phyloP scores from a whole-genome alignment of 92 coral and sea anemone genomes.

The Nematostella vectensis region DNA sequence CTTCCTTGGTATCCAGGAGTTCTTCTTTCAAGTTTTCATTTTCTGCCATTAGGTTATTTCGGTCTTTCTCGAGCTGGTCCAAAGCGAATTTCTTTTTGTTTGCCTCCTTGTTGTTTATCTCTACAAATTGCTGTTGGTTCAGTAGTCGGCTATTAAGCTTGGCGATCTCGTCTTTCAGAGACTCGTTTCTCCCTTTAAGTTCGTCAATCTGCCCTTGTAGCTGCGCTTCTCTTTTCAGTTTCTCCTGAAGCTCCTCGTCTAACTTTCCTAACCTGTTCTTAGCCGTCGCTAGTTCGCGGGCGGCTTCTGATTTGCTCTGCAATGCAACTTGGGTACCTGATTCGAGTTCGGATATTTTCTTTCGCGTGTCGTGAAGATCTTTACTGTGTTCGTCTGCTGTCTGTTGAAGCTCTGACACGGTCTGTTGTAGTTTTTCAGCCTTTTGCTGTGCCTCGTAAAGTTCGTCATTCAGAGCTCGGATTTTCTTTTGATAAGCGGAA shows the following conservation, averaged over 20 bases:
- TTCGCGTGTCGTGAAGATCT: slow-evolving; percentile 80
- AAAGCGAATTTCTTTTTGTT: slow-evolving; percentile 52
- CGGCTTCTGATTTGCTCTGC: slow-evolving; percentile 69
- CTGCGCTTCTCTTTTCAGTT: slow-evolving; percentile 82
- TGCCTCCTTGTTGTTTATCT: slow-evolving; percentile 44
- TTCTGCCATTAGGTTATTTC: slow-evolving; percentile 46
- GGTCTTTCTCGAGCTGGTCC: slow-evolving; percentile 76
- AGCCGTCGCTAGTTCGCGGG: slow-evolving; percentile 60
- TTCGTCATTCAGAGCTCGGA: slow-evolving; percentile 66
- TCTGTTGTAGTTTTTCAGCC: slow-evolving; percentile 47
- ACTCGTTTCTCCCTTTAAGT: slow-evolving; percentile 67
- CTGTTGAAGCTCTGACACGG: slow-evolving; percentile 60
- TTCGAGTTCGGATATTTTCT: slow-evolving; percentile 72
- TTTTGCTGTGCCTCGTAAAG: slow-evolving; percentile 60
- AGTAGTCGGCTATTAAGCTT: slow-evolving; percentile 66
- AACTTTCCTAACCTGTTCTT: slow-evolving; percentile 53
- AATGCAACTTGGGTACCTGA: slow-evolving; percentile 66
- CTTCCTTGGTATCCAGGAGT: slow-evolving; percentile 46
- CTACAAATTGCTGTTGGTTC: slow-evolving; percentile 68
- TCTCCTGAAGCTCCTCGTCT: slow-evolving; percentile 79
- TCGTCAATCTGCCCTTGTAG: slow-evolving; percentile 76
- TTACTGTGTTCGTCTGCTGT: slow-evolving; percentile 48
- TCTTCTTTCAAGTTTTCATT: slow-evolving; percentile 58
- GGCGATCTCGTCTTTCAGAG: slow-evolving; percentile 77
- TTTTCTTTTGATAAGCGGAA: slow-evolving; percentile 80